Conservation (phyloP, 2,888 invertebrate genomes). For the Morpho helenor region DNA sequence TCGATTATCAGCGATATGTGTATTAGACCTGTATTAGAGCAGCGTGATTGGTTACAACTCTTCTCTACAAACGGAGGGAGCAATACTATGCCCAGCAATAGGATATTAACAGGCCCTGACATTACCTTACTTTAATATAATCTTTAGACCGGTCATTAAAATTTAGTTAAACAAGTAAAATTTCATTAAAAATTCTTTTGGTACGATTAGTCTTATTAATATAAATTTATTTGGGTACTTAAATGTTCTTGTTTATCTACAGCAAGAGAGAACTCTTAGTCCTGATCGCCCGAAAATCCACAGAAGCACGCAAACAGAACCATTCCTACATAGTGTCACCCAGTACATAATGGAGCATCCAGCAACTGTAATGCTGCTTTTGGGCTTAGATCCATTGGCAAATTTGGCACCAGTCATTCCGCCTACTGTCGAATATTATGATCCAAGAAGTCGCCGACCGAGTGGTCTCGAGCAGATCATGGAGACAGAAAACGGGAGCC, state of each 20-base stretch:
- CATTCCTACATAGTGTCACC: slow-evolving; percentile 79
- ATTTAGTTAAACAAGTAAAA: no score
- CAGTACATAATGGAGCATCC: slow-evolving; percentile 86
- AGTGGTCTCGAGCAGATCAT: slow-evolving; percentile 67
- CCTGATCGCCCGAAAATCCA: slow-evolving; percentile 62
- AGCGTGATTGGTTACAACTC: no score
- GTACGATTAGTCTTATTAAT: no score
- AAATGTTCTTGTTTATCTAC: slow-evolving; percentile 23
- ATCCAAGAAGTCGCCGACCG: slow-evolving; percentile 59
- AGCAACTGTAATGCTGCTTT: slow-evolving; percentile 83
- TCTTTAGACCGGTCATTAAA: no score
- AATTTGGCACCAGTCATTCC: slow-evolving; percentile 60
- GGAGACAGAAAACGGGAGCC: slow-evolving; percentile 67
- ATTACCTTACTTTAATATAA: no score
- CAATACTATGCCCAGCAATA: no score
- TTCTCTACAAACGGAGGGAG: no score
- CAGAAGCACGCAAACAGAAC: slow-evolving; percentile 81
- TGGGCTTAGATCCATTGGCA: slow-evolving; percentile 84
- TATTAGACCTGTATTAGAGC: no score
- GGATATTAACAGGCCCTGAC: no score
- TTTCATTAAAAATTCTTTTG: not conserved
- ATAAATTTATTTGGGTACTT: slow-evolving; percentile 15
- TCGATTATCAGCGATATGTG: no score
- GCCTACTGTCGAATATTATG: slow-evolving; percentile 67
- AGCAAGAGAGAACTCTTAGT: slow-evolving; percentile 64